phyloP scores from a whole-genome alignment of 2,113 vertebrate genomes.

The Onychostoma macrolepis region DNA sequence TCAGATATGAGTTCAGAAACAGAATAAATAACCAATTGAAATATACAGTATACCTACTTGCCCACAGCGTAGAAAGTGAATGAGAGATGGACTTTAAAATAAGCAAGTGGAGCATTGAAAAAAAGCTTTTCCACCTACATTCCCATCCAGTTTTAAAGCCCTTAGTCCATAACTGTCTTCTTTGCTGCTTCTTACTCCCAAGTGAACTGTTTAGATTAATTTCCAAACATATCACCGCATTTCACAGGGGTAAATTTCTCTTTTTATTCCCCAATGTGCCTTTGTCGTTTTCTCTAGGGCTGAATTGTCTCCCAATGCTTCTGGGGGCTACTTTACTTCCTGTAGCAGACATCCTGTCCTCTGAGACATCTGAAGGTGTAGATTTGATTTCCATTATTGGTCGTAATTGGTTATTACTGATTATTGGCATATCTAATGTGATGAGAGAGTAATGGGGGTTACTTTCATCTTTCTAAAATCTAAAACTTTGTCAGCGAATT shows the following conservation, averaged over 20 bases:
- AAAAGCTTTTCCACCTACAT: neutral
- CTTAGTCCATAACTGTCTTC: slow-evolving; percentile 1
- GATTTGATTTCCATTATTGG: slow-evolving; percentile 69
- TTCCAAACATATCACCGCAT: slow-evolving; percentile 38
- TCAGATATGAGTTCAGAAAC: neutral
- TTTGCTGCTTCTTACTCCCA: slow-evolving; percentile 73
- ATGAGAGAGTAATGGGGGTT: slow-evolving; percentile 72
- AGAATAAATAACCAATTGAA: neutral
- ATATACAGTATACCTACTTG: neutral
- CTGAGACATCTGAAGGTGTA: slow-evolving; percentile 69
- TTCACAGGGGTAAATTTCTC: slow-evolving; percentile 60
- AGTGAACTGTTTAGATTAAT: slow-evolving; percentile 66
- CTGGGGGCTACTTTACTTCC: slow-evolving; percentile 80
- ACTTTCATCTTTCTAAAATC: slow-evolving; percentile 74
- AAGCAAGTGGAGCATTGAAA: neutral
- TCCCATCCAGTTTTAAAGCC: neutral
- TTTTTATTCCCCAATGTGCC: slow-evolving; percentile 62
- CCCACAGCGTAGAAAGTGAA: too few species aligned
- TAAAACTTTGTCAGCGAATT: slow-evolving; percentile 37
- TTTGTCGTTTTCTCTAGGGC: slow-evolving; percentile 78
- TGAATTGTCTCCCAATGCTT: slow-evolving; percentile 79
- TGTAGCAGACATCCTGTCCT: slow-evolving; percentile 76
- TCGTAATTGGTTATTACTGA: slow-evolving; percentile 57
- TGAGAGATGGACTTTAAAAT: neutral
- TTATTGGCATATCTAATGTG: slow-evolving; percentile 58